A percentile compares a stretch with the other conserved stretches of the same genome.
Conservation (phyloP, 2,888 invertebrate species). For the Pelosia muscerda region DNA sequence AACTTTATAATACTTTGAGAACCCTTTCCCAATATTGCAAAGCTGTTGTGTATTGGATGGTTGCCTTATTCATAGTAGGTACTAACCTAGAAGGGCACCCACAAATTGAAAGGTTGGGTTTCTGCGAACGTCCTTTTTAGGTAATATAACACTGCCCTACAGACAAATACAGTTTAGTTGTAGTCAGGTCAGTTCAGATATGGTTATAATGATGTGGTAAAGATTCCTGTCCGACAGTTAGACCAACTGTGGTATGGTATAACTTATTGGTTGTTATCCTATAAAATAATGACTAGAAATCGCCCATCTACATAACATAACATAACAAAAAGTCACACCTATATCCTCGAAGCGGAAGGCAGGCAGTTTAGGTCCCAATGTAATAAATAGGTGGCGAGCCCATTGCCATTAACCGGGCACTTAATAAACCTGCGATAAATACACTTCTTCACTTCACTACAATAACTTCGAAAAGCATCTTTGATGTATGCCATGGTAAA, state of each 20-base stretch:
- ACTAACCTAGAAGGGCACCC: not conserved
- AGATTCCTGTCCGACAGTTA: no score
- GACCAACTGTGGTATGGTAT: no score
- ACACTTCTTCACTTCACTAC: no score
- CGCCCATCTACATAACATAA: not conserved
- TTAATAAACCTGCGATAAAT: no score
- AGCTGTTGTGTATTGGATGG: not conserved
- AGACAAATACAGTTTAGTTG: not conserved
- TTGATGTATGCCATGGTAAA: no score
- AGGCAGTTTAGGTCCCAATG: no score
- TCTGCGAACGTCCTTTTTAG: not conserved
- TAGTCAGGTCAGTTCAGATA: not conserved
- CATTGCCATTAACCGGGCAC: no score
- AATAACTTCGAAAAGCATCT: no score
- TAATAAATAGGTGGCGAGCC: no score
- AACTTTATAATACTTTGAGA: not conserved
- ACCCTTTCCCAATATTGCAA: not conserved
- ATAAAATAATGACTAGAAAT: not conserved
- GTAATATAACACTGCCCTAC: not conserved
- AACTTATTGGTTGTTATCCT: not conserved
- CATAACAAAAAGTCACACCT: no score
- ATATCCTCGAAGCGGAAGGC: no score
- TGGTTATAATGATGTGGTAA: not conserved
- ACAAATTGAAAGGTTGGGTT: not conserved
- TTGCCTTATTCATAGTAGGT: not conserved